Base-by-base conservation (phyloP, 2,113 vertebrate genomes). In the Chrysochloris asiatica region DNA sequence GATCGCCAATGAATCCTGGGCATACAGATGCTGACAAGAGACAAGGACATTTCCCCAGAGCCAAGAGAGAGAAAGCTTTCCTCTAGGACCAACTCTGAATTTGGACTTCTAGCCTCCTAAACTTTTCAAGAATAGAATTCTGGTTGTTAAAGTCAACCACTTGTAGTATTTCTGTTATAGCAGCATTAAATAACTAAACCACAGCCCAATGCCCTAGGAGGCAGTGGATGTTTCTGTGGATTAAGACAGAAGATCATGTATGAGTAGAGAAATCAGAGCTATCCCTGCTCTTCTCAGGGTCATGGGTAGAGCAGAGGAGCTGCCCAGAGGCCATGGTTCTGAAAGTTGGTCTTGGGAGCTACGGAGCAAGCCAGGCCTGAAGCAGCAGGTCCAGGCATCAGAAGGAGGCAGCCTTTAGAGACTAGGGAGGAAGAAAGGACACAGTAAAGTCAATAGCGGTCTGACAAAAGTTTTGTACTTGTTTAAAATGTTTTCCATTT, bases 301-400 rank as follows among this genome's bases (percentile, higher is more conserved):
- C 1, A 33, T 52, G 52, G 41, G 54, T 71, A 63, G 72, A 71
- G 43, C 54, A 16, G 28, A 56, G 92, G 93, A 92, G 75, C 91
- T 93, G 83, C 93, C 76, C 86, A 80, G 54, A 78, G 78, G n/a
- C 14, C 69, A 79, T 90, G 91, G 86, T 93, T 50, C 89, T 94
- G 91, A 90, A 94, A 94, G 71, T 72, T 54, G 7, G 26, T 52
- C 82, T 83, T 41, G 11, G 48, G 24, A 71, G 61, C 36, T 43
- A 30, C 28, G 17, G 10, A 2, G 1, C 48, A 36, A 26, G 73
- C 41, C 59, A 30, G 14, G 17, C 30, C 61, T 41, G 21, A 30
- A 38, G 80, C 65, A 33, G 6, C 14, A 24, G 50, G 72, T 50
- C n/a, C 2, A 7, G 48, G n/a, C 11, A 1, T 76, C 48, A 28